Percentiles rank a stretch among this genome's conserved stretches.
Conservation (phyloP, 2,888 invertebrate genomes). For the Tryphoninae sp. region DNA sequence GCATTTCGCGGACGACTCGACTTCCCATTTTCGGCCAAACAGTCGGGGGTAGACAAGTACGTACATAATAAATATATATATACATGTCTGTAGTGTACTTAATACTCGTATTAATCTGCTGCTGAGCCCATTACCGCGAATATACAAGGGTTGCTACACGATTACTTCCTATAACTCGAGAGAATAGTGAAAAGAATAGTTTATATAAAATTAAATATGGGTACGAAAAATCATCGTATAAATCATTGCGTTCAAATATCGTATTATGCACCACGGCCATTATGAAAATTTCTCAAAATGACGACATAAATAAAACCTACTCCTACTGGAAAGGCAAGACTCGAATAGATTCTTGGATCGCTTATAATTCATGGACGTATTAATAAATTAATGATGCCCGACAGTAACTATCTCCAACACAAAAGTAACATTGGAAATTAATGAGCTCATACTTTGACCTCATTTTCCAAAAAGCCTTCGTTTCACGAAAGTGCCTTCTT, state of each 20-base stretch:
- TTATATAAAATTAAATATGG: too few relatives aligned
- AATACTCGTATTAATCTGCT: slow-evolving; percentile 54
- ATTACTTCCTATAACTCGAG: neutral
- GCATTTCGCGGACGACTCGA: slow-evolving; percentile 59
- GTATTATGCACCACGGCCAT: too few relatives aligned
- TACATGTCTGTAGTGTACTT: neutral
- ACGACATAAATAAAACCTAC: too few relatives aligned
- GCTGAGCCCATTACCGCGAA: slow-evolving; percentile 38
- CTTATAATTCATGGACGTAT: neutral
- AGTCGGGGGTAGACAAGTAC: slow-evolving; percentile 20
- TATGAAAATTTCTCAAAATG: too few relatives aligned
- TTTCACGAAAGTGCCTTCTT: slow-evolving; percentile 14
- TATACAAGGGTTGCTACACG: slow-evolving; percentile 17
- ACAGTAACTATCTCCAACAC: slow-evolving; percentile 5
- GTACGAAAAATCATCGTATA: too few relatives aligned
- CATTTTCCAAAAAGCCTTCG: slow-evolving; percentile 13
- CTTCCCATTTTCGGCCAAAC: slow-evolving; percentile 34
- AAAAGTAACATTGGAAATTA: neutral
- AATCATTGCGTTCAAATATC: too few relatives aligned
- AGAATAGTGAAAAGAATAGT: too few relatives aligned
- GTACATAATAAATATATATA: neutral
- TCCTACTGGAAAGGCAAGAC: neutral
- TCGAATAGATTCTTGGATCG: neutral
- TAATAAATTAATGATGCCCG: neutral
- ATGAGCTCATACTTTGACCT: slow-evolving; percentile 10